Percentiles rank a stretch among this genome's conserved stretches.
phyloP scores from a whole-genome alignment of 2,797 vertebrate genomes.

The Danio kyathit region DNA sequence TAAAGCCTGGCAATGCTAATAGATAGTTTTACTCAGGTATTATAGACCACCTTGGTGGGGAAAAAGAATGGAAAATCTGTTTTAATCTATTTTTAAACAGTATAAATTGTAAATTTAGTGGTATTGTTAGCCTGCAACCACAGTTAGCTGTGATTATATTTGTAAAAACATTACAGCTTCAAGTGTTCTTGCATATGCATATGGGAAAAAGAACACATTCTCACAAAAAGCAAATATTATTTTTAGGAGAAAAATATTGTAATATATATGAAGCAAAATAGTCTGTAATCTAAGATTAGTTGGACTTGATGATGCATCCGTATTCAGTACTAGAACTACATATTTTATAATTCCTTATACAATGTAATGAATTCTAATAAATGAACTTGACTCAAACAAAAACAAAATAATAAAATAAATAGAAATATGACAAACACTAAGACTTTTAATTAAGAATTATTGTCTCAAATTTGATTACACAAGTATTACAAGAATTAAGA shows the following conservation, averaged over 20 bases:
- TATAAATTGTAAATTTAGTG: not conserved
- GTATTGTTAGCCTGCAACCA: not conserved
- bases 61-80: not conserved
- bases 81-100: not conserved
- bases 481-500: slow-evolving; percentile 36
- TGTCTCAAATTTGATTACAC: slow-evolving; percentile 23
- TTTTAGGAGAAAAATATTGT: too few relatives aligned
- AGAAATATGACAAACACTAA: slow-evolving; percentile 11
- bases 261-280: too few relatives aligned
- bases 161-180: not conserved
- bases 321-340: not conserved
- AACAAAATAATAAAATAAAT: too few relatives aligned
- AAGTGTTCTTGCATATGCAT: not conserved
- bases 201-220: not conserved
- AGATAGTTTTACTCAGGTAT: not conserved
- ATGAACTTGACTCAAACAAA: not conserved
- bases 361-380: not conserved
- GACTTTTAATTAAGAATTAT: slow-evolving; percentile 27
- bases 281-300: not conserved
- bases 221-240: not conserved
- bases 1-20: not conserved
- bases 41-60: not conserved
- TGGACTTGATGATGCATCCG: not conserved
- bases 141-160: not conserved
- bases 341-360: not conserved